Evolutionary conservation across 37 sponge, comb jelly and placozoan genomes (phyloP), one percentile per base, ranked within the genome.

Genomic region (Spongia lamella): DNA sequence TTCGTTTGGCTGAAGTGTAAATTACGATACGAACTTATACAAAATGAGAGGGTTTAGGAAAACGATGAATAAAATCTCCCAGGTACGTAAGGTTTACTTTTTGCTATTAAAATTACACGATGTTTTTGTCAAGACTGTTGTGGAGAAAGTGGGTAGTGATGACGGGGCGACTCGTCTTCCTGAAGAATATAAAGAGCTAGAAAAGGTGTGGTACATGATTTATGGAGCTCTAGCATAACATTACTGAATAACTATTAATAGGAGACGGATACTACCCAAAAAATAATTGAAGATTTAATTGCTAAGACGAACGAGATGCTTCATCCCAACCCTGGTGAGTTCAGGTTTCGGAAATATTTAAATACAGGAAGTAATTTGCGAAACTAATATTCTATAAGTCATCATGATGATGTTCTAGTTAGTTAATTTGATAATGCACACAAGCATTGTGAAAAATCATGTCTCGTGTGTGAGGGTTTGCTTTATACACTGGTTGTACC

Each of bases 101-200:
- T n/a, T n/a, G n/a, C n/a, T n/a, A n/a, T n/a, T n/a, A n/a, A n/a
- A n/a, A n/a, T n/a, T n/a, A n/a, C n/a, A n/a, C n/a, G n/a, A n/a
- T n/a, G 53, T 24, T 11, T 38, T 66, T 73, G 20, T 43, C 39
- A 66, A 96, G 97, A 92, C 63, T 37, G 83, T 96, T 79, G 90
- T 81, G 54, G 97, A 96, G 81, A 96, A 96, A 72, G 80, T 92
- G 56, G 89, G 93, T 30, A 92, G 90, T 25, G 93, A 84, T 67
- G 91, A 90, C 27, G 93, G 95, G 29, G 89, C 97, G 13, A 79
- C 76, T 29, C 63, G 66, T 25, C 37, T 86, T 7, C 93, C 89
- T 36, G 93, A 89, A 25, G 82, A 90, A 5, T 96, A 86, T 76
- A 84, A 63, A 34, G 90, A 93, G 15, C 59, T 96, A 29, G 97